Base-by-base conservation (phyloP, 2,113 vertebrate genomes). In the Passerina amoena region DNA sequence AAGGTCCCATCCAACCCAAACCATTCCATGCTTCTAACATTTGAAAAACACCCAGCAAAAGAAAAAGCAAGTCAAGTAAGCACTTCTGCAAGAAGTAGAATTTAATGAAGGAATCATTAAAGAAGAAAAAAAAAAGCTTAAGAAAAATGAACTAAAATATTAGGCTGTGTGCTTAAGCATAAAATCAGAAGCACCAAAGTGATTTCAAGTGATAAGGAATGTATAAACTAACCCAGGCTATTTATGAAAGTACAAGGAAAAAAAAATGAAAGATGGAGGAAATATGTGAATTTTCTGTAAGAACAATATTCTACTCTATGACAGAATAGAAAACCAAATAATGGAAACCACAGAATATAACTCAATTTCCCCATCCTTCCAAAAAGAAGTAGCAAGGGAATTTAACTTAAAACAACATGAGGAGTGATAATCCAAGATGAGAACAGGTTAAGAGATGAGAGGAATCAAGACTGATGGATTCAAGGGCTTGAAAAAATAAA, bases 131-230 rank as follows among this genome's bases (percentile, higher is more conserved):
- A 40, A 20, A 37, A 37, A 37, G 6, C 1, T 6, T n/a, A 24
- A 14, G 12, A 59, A 61, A 82, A 40, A 3, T 1, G 0, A 66
- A 42, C 63, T 72, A 61, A 65, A 77, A 22, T 53, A 48, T 25
- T 59, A 75, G 10, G 24, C 25, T 6, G 21, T 2, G 0, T 54
- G 18, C 1, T 0, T 57, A 59, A 66, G 3, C 4, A 18, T 40
- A n/a, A 45, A 81, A 76, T 51, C 57, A 51, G 25, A 78, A 71
- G 60, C 10, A 31, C 10, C 6, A 20, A 69, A 86, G 25, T 0
- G 1, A 27, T 86, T 88, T 73, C 28, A 72, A 61, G 28, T 45
- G 30, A 57, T 28, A 27, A 65, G 1, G 12, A 37, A 66, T 77
- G 37, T 27, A 33, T 73, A 83, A 86, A 22, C 2, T 11, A 78